A percentile compares a stretch with the other conserved stretches of the same genome.
Conservation (phyloP, 2,113 vertebrate genomes). For the Bujurquina vittata region DNA sequence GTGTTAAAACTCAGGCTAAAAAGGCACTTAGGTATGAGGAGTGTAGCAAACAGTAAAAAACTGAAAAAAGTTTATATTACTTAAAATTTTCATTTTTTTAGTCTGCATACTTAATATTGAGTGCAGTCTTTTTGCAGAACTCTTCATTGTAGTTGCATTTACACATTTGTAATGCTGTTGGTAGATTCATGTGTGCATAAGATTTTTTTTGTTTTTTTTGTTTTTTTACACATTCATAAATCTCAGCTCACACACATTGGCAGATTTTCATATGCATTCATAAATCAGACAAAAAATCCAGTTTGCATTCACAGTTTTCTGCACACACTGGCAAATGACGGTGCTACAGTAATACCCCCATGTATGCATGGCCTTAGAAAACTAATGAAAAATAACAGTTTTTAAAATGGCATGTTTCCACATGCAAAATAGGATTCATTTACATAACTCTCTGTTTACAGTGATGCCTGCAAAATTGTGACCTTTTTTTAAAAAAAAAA, state of each 20-base stretch:
- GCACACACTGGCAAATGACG: background rate
- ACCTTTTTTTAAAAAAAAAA: background rate
- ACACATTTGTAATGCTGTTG: background rate
- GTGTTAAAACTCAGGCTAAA: background rate
- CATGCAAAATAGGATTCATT: background rate
- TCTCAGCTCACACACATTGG: background rate
- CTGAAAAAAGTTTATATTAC: background rate
- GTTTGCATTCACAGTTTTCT: background rate
- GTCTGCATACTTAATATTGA: background rate
- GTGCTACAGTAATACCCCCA: background rate
- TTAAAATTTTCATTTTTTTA: background rate
- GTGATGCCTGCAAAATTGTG: background rate
- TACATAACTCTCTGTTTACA: background rate
- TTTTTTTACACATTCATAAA: background rate
- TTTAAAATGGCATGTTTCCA: background rate
- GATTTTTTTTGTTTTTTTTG: background rate
- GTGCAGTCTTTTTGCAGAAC: background rate
- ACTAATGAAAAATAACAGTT: background rate
- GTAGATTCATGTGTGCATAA: background rate
- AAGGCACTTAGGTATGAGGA: background rate
- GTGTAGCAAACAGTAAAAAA: background rate
- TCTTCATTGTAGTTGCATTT: background rate
- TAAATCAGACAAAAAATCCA: background rate
- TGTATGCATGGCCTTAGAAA: background rate
- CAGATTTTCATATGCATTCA: background rate